Conservation (phyloP, 2,797 vertebrate species). For the Rhinogobio ventralis region DNA sequence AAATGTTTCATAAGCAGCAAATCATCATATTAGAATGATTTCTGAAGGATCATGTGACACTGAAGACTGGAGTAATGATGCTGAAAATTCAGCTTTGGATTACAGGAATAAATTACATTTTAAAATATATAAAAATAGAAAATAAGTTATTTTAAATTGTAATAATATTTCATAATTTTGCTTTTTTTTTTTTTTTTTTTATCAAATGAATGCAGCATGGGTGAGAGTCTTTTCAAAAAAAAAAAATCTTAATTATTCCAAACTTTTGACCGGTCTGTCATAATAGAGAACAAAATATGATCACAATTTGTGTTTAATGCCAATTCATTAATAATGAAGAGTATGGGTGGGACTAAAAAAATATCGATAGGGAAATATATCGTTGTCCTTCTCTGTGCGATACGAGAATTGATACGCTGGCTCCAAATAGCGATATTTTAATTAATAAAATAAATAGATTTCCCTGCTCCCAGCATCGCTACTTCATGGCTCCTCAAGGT, state of each 20-base stretch:
- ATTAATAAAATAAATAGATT: too few relatives aligned
- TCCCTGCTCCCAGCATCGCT: too few relatives aligned
- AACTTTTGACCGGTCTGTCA: accelerated
- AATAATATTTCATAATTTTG: not conserved
- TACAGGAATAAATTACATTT: not conserved
- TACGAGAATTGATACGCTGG: too few relatives aligned
- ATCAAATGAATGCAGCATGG: not conserved
- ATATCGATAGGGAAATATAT: too few relatives aligned
- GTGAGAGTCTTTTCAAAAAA: not conserved
- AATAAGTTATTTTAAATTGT: not conserved
- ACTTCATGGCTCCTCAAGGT: too few relatives aligned
- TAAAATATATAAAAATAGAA: not conserved
- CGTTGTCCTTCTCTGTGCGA: too few relatives aligned
- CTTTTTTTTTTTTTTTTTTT: not conserved
- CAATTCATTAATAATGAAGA: not conserved
- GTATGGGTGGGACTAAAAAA: too few relatives aligned
- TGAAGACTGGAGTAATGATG: not conserved
- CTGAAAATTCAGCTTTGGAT: not conserved
- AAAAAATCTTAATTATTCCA: not conserved
- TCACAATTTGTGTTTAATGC: not conserved
- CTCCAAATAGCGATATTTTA: too few relatives aligned
- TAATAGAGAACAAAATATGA: not conserved
- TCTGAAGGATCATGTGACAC: not conserved
- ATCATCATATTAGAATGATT: not conserved
- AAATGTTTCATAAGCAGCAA: not conserved